Conservation (phyloP, 2,888 invertebrate species). For the Micoletzkya japonica region DNA sequence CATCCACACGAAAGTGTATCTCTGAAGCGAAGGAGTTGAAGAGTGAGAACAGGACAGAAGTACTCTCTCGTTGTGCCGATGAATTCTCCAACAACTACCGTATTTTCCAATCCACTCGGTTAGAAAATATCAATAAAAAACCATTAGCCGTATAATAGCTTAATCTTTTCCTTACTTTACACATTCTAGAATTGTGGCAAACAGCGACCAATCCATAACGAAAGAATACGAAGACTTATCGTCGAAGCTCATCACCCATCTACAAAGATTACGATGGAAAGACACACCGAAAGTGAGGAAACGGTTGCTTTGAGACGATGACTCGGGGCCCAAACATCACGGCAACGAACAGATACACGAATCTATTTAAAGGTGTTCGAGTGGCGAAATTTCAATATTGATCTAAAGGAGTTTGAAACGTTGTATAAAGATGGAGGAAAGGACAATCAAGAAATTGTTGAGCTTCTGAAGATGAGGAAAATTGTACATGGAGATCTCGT, state of each 20-base stretch:
- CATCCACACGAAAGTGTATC: conserved; percentile 13
- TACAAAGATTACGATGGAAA: conserved; percentile 4
- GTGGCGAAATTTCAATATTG: conserved; percentile 47
- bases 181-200: conserved; percentile 3
- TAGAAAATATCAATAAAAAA: background rate
- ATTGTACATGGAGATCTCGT: conserved; percentile 42
- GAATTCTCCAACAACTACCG: conserved; percentile 9
- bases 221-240: conserved; percentile 20
- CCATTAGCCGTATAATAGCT: background rate
- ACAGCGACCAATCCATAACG: conserved; percentile 16
- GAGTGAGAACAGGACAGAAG: conserved; percentile 7
- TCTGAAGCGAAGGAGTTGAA: background rate
- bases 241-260: conserved; percentile 7
- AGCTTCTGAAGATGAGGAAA: conserved; percentile 52
- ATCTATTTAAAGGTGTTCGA: conserved; percentile 43
- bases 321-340: conserved; percentile 6
- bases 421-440: conserved; percentile 46
- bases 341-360: conserved; percentile 29
- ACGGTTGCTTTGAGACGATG: background rate
- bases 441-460: conserved; percentile 47
- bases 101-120: conserved; percentile 22
- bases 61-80: background rate
- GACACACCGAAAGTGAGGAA: conserved; percentile 20
- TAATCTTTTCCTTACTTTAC: background rate
- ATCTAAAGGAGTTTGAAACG: conserved; percentile 42